phyloP scores from a whole-genome alignment of 2,888 invertebrate genomes.

The Drosophila testacea region DNA sequence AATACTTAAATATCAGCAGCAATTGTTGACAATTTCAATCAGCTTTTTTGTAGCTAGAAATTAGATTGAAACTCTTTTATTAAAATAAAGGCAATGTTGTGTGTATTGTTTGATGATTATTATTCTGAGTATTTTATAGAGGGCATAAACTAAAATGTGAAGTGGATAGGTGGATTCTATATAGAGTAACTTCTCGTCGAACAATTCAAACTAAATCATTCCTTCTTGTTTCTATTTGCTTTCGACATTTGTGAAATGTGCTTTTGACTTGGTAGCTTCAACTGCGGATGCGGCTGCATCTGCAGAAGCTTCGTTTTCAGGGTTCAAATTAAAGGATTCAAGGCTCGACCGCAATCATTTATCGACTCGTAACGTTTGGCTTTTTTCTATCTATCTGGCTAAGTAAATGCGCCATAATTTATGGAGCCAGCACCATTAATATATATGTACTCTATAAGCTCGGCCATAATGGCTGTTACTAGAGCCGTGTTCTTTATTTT shows the following conservation, averaged over 20 bases:
- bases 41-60: too few relatives aligned
- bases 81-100: too few relatives aligned
- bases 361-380: slow-evolving; percentile 64
- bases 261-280: slow-evolving; percentile 72
- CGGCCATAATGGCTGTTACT: slow-evolving; percentile 41
- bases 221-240: slow-evolving; percentile 56
- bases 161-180: background rate
- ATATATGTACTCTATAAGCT: slow-evolving; percentile 50
- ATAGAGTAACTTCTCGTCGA: slow-evolving; percentile 20
- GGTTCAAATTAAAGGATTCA: slow-evolving; percentile 78
- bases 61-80: too few relatives aligned
- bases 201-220: background rate
- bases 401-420: slow-evolving; percentile 80
- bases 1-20: too few relatives aligned
- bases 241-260: slow-evolving; percentile 79
- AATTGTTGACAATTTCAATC: too few relatives aligned
- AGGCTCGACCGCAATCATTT: slow-evolving; percentile 79
- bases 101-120: too few relatives aligned
- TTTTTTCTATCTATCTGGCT: slow-evolving; percentile 64
- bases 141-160: too few relatives aligned
- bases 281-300: slow-evolving; percentile 38
- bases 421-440: slow-evolving; percentile 69
- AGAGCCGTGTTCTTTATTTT: slow-evolving; percentile 6
- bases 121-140: background rate
- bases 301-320: slow-evolving; percentile 31